Evolutionary conservation across 2,797 vertebrate genomes (phyloP).

Genomic region (Rousettus madagascariensis): DNA sequence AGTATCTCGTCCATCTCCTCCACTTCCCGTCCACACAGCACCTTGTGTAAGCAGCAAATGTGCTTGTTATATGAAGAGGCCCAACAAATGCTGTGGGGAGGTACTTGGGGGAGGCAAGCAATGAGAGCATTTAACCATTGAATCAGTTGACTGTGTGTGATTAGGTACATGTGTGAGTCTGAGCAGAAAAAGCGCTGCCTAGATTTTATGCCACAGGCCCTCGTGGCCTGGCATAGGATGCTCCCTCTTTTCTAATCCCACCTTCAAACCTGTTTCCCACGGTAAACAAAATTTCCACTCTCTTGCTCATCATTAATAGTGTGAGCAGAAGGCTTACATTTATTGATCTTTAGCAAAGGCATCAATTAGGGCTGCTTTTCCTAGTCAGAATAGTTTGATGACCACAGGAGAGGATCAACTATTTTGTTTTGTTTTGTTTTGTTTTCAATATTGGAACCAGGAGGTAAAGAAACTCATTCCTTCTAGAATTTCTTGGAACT

Average conservation of each 20-base stretch:
- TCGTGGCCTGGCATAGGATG: neutral
- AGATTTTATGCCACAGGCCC: neutral
- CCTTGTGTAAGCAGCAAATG: neutral
- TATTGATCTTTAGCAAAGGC: neutral
- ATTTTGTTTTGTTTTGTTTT: slow-evolving; percentile 10
- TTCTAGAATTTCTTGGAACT: neutral
- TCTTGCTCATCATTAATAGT: neutral
- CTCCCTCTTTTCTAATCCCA: neutral
- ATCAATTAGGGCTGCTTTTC: neutral
- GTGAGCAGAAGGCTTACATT: neutral
- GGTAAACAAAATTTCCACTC: neutral
- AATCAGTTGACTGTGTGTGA: neutral
- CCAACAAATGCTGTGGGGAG: neutral
- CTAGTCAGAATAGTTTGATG: neutral
- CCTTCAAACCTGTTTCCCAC: neutral
- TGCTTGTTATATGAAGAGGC: neutral
- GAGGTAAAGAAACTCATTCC: neutral
- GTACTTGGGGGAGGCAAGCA: neutral
- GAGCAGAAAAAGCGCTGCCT: neutral
- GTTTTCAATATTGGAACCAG: neutral
- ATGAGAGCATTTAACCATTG: neutral
- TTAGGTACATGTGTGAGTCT: neutral
- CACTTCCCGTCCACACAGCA: neutral
- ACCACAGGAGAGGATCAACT: neutral
- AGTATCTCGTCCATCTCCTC: neutral